Evolutionary conservation across 2,888 invertebrate species (phyloP).

Genomic region (Lapara coniferarum): DNA sequence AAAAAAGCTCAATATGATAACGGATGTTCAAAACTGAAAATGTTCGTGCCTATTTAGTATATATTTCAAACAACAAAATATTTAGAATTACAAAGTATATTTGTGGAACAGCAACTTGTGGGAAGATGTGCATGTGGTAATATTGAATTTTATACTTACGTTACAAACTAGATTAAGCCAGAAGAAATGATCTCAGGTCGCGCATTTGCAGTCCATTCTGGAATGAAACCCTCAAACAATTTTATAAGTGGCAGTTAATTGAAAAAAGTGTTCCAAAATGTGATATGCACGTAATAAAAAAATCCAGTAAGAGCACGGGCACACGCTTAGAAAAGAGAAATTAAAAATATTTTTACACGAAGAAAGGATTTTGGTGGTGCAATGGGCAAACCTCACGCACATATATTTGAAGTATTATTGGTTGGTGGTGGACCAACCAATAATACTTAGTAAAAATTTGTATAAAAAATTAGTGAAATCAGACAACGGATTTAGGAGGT

Average conservation of each 20-base stretch:
- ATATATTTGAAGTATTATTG: no score
- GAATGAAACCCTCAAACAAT: not conserved
- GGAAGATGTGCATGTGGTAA: not conserved
- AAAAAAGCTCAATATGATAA: no score
- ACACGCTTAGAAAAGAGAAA: no score
- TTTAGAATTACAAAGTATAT: no score
- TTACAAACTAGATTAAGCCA: not conserved
- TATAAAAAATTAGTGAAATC: conserved; percentile 35
- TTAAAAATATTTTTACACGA: no score
- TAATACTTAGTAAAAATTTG: not conserved
- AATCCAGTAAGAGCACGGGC: no score
- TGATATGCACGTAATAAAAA: not conserved
- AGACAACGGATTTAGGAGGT: conserved; percentile 42
- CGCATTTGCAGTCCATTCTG: not conserved
- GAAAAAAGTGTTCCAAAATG: not conserved
- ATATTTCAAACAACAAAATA: no score
- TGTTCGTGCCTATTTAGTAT: no score
- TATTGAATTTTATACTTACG: not conserved
- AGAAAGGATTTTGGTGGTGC: no score
- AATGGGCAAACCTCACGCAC: no score
- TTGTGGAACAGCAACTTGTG: not conserved
- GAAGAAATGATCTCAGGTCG: not conserved
- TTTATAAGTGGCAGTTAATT: not conserved
- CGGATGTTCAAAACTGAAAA: no score
- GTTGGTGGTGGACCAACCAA: no score